Evolutionary conservation across 92 coral and sea anemone genomes (phyloP), one percentile per base, ranked within the genome.

Genomic region (Zoanthus solanderi): DNA sequence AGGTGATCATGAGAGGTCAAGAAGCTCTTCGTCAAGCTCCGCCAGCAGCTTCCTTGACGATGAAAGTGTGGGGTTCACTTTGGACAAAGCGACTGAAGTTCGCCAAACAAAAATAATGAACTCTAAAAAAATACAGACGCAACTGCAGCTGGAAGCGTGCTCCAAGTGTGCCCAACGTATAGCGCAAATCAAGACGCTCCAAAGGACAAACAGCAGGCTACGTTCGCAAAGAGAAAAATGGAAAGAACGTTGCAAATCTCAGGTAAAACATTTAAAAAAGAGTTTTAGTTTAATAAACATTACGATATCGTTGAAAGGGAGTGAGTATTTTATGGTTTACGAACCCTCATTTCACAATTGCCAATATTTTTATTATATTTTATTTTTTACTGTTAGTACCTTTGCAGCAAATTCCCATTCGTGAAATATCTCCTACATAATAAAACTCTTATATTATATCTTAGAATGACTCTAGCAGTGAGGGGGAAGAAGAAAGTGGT

Each of bases 161-260:
- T 75, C 72, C 30, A 88, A 79, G 86, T 88, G 87, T 72, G 90
- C 90, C 10, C 72, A 79, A 42, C 75, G 81, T 7, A 88, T 79
- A 80, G 46, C 82, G 6, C 46, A 88, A 44, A 88, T 88, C 48
- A 82, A 81, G 87, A 15, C 11, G 50, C 91, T 88, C 30, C 87
- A 88, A 57, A 80, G 65, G 73, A 68, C 66, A 81, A 88, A 88
- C 83, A 56, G 56, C 37, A 82, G 83, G 45, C 66, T 81, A 56
- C 76, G 87, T 48, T 82, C 91, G 10, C 91, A 82, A 74, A 88
- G 83, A 34, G 87, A 88, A 72, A 88, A 79, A 48, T 88, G 90
- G 90, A 87, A 87, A 80, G 87, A 79, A 88, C 67, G 67, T 60
- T 60, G 67, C 67, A 69, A 50, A 0, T 86, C 87, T 63, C 63